Percentiles rank a stretch among this genome's conserved stretches.
Evolutionary conservation across 2,113 vertebrate species (phyloP).

Genomic region (Nesoenas mayeri): DNA sequence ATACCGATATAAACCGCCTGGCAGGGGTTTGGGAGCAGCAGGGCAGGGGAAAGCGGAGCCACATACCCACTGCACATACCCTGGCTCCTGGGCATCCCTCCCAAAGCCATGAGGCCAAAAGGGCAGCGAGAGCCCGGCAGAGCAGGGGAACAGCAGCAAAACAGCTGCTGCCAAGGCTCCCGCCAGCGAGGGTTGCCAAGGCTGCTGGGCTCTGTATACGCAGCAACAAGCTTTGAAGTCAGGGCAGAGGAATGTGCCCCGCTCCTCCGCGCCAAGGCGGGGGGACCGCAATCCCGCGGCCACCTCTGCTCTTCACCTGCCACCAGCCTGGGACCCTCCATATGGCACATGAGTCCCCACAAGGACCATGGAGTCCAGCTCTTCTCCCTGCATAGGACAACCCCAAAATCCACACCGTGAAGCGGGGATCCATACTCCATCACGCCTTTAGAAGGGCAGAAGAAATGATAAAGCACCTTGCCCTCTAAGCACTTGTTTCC

Average conservation of each 20-base stretch:
- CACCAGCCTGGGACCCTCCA: neutral
- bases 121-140: neutral
- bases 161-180: slow-evolving; percentile 27
- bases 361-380: too few relatives aligned
- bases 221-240: slow-evolving; percentile 69
- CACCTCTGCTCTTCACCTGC: neutral
- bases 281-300: rapidly evolving
- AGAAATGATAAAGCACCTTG: neutral
- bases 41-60: neutral
- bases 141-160: neutral
- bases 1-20: rapidly evolving
- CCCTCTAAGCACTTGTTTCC: neutral
- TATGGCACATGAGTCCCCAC: rapidly evolving
- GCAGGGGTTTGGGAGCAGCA: neutral
- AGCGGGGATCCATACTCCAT: rapidly evolving
- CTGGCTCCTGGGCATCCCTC: neutral
- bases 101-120: neutral
- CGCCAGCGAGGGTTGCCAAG: slow-evolving; percentile 34
- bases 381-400: neutral
- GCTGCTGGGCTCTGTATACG: slow-evolving; percentile 57
- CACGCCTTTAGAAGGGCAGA: neutral
- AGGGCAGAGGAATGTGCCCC: slow-evolving; percentile 13
- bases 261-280: neutral
- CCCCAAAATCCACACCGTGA: too few relatives aligned
- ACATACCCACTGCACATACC: neutral